phyloP scores from a whole-genome alignment of 2,113 vertebrate genomes.

The Limnothrissa miodon region DNA sequence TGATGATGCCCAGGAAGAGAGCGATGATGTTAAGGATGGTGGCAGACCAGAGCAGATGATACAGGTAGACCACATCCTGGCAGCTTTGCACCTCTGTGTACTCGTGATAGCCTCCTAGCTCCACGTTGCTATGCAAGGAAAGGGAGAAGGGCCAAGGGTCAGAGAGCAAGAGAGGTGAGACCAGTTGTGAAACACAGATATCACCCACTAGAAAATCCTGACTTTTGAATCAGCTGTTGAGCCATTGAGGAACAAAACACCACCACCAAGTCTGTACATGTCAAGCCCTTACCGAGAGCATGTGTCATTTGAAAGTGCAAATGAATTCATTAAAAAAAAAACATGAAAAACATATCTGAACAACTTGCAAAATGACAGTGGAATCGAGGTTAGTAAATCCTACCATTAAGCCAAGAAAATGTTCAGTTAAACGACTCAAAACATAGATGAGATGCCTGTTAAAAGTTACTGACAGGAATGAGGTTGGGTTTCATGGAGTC shows the following conservation, averaged over 20 bases:
- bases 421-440: background rate
- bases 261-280: background rate
- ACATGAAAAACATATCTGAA: background rate
- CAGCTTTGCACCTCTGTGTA: constrained; percentile 96
- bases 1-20: constrained; percentile 94
- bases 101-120: constrained; percentile 90
- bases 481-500: constrained; percentile 29
- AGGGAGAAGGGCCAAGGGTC: constrained; percentile 43
- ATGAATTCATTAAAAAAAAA: background rate
- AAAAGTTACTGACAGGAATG: constrained; percentile 27
- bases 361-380: background rate
- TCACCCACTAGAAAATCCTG: background rate
- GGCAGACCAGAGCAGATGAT: constrained; percentile 94
- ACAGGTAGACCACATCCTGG: constrained; percentile 95
- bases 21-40: constrained; percentile 95
- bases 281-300: background rate
- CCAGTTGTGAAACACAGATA: background rate
- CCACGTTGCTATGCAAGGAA: constrained; percentile 68
- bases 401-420: background rate
- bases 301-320: background rate
- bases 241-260: background rate
- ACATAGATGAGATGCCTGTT: background rate
- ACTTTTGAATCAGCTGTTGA: background rate
- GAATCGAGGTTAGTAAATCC: background rate
- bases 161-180: background rate